Percentiles rank a stretch among this genome's conserved stretches.
These are phyloP conservation scores for Idris sp. DNA, from an alignment of 1,140 invertebrate species.

Conservation along the genomic window DNA sequence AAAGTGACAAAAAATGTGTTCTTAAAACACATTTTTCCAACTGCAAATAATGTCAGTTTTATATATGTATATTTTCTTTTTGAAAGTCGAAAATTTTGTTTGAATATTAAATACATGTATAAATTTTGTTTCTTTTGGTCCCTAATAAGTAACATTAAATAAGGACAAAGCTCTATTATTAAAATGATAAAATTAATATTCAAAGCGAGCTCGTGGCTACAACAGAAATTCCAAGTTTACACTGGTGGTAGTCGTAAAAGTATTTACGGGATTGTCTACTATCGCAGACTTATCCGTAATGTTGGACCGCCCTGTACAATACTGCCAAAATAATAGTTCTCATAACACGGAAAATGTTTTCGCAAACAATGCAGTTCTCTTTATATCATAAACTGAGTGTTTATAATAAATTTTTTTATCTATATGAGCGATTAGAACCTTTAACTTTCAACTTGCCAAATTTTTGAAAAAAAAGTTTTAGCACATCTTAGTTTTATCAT, in stretches of 20 bases:
- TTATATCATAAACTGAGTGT: conserved; percentile 9
- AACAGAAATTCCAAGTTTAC: conserved; percentile 54
- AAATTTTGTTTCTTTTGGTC: too few relatives aligned
- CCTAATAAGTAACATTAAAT: too few relatives aligned
- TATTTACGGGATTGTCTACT: conserved; percentile 58
- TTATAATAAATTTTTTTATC: conserved; percentile 27
- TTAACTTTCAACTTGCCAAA: too few relatives aligned
- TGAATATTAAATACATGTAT: too few relatives aligned
- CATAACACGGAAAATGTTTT: conserved; percentile 40
- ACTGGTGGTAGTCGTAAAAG: conserved; percentile 57
- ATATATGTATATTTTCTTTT: too few relatives aligned
- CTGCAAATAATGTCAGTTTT: too few relatives aligned
- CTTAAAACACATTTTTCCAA: too few relatives aligned
- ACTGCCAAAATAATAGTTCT: conserved; percentile 50
- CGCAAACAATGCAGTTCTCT: conserved; percentile 46
- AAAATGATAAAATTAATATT: conserved; percentile 60
- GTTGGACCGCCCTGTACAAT: conserved; percentile 43
- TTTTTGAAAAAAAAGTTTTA: too few relatives aligned
- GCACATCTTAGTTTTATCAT: too few relatives aligned
- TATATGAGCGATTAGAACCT: too few relatives aligned
- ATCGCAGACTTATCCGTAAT: conserved; percentile 58
- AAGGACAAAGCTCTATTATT: conserved; percentile 23
- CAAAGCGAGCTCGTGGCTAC: conserved; percentile 39
- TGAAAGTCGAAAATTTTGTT: too few relatives aligned
- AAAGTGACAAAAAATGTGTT: too few relatives aligned